Conservation (phyloP, 2,797 vertebrate genomes). For the Acipenser oxyrinchus region DNA sequence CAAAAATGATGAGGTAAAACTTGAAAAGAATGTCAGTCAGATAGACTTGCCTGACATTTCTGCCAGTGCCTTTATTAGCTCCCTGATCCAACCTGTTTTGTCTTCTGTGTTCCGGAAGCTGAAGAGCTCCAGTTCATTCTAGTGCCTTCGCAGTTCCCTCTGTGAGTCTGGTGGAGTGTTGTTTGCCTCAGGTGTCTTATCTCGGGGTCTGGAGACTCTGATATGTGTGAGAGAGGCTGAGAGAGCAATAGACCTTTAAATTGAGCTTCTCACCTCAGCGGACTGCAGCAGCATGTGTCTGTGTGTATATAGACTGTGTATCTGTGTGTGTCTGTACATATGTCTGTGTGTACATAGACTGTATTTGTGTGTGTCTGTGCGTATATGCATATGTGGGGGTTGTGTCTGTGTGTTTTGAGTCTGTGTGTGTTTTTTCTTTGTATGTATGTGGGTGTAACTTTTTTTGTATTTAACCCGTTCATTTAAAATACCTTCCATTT, state of each 20-base stretch:
- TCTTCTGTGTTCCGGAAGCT: no score
- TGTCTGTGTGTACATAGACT: constrained; percentile 12
- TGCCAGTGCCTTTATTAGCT: no score
- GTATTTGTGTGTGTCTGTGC: constrained; percentile 3
- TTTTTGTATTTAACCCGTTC: no score
- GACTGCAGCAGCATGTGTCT: constrained; percentile 35
- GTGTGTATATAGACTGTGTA: constrained; percentile 5
- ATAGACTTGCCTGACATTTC: no score
- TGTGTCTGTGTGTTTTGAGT: constrained; percentile 12
- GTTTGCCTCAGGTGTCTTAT: constrained; percentile 41
- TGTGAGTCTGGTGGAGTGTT: no score
- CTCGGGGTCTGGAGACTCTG: constrained; percentile 69
- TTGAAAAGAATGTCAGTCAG: no score
- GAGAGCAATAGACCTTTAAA: constrained; percentile 76
- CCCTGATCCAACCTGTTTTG: no score
- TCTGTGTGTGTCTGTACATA: constrained; percentile 16
- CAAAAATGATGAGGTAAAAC: no score
- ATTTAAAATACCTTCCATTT: no score
- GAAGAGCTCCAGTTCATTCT: no score
- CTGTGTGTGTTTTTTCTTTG: background rate
- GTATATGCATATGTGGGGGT: background rate
- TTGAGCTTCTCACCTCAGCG: constrained; percentile 71
- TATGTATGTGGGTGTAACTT: no score
- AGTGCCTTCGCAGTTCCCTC: no score
- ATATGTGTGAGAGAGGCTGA: constrained; percentile 63